Conservation (phyloP, 2,113 vertebrate species). For the Emydocephalus ijimae region DNA sequence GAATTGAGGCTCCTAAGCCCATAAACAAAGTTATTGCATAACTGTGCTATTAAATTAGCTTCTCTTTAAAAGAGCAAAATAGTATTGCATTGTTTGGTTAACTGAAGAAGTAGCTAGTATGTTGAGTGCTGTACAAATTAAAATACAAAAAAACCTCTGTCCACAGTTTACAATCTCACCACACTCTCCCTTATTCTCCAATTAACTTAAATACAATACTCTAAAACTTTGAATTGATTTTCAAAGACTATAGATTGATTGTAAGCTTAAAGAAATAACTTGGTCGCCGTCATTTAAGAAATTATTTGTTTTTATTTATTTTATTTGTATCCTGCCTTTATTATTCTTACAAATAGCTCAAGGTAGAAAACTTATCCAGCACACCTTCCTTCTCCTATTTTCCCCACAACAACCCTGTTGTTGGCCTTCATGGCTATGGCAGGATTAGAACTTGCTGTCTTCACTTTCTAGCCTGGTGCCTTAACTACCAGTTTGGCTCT, state of each 20-base stretch:
- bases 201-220: neutral
- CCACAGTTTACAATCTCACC: neutral
- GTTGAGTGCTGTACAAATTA: neutral
- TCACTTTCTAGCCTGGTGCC: neutral
- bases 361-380: too few relatives aligned
- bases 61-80: neutral
- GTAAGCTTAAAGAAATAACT: neutral
- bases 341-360: too few relatives aligned
- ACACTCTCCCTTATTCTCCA: neutral
- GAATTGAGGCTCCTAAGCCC: neutral
- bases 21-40: conserved; percentile 1
- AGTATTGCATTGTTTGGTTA: neutral
- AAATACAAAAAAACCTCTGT: neutral
- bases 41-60: neutral
- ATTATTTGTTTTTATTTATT: neutral
- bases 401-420: too few relatives aligned
- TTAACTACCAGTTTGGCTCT: neutral
- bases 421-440: neutral
- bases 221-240: neutral
- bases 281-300: neutral
- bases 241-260: neutral
- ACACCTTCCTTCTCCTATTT: neutral
- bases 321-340: too few relatives aligned
- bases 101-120: neutral
- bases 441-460: neutral